Percentiles rank a stretch among this genome's conserved stretches.
Conservation (phyloP, 2,113 vertebrate genomes). For the Bos javanicus region DNA sequence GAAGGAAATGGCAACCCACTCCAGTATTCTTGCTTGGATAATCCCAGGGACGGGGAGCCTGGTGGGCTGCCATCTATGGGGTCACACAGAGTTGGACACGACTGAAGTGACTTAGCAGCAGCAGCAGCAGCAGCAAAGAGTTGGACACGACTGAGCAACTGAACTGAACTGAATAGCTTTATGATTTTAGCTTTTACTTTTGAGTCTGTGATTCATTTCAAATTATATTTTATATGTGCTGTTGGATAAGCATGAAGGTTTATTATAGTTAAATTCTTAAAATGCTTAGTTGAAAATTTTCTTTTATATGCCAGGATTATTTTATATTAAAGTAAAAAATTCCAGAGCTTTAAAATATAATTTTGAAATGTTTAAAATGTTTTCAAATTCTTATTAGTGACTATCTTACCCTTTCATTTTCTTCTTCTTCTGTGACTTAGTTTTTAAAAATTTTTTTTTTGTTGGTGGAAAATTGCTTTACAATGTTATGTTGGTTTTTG, state of each 20-base stretch:
- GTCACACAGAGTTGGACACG: too few relatives aligned
- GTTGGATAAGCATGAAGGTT: background rate
- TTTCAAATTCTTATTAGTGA: background rate
- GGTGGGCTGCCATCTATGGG: fast-evolving
- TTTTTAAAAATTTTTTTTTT: background rate
- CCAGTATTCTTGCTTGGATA: too few relatives aligned
- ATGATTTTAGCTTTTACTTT: conserved; percentile 26
- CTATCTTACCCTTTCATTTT: background rate
- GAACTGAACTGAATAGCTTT: background rate
- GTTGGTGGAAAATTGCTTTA: background rate
- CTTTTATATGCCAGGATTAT: background rate
- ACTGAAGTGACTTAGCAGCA: too few relatives aligned
- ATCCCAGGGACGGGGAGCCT: too few relatives aligned
- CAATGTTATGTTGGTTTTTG: background rate
- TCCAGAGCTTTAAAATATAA: background rate
- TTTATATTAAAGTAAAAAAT: conserved; percentile 12
- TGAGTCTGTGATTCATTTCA: background rate
- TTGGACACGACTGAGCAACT: too few relatives aligned
- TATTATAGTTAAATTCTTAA: conserved; percentile 11
- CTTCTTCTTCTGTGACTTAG: background rate
- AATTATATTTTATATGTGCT: conserved; percentile 1
- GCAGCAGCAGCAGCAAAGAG: too few relatives aligned
- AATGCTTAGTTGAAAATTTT: conserved; percentile 21
- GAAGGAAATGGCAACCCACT: too few relatives aligned
- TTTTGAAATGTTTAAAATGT: background rate